Evolutionary conservation across 2,113 vertebrate species (phyloP).

Genomic region (Scortum barcoo): DNA sequence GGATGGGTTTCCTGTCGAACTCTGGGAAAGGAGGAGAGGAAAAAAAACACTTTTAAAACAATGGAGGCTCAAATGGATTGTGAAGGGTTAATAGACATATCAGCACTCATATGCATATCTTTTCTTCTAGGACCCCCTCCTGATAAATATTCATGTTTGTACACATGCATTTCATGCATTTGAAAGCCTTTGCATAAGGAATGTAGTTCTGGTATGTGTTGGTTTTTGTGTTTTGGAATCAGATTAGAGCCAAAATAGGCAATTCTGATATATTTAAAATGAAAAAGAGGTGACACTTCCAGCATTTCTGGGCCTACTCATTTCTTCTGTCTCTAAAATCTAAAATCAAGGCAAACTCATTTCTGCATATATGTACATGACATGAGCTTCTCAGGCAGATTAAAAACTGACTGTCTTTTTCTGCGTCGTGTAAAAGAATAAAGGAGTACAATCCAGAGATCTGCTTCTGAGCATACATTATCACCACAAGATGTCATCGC

Average conservation of each 20-base stretch:
- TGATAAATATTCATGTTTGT: neutral
- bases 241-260: neutral
- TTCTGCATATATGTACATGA: neutral
- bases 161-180: neutral
- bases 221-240: neutral
- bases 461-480: conserved; percentile 21
- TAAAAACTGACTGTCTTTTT: neutral
- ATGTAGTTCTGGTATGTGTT: neutral
- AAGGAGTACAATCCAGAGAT: neutral
- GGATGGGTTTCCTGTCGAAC: conserved; percentile 76
- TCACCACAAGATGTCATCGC: conserved; percentile 2
- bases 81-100: neutral
- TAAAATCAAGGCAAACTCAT: neutral
- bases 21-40: conserved; percentile 58
- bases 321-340: neutral
- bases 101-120: neutral
- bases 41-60: neutral
- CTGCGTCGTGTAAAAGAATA: neutral
- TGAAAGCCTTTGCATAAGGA: neutral
- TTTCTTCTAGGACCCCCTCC: neutral
- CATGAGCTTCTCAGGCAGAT: neutral
- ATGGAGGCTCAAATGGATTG: neutral
- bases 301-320: neutral
- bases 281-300: neutral
- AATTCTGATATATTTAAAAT: neutral